phyloP scores from a whole-genome alignment of 53 echinoderm and acorn worm species.

The Patiria pectinifera region DNA sequence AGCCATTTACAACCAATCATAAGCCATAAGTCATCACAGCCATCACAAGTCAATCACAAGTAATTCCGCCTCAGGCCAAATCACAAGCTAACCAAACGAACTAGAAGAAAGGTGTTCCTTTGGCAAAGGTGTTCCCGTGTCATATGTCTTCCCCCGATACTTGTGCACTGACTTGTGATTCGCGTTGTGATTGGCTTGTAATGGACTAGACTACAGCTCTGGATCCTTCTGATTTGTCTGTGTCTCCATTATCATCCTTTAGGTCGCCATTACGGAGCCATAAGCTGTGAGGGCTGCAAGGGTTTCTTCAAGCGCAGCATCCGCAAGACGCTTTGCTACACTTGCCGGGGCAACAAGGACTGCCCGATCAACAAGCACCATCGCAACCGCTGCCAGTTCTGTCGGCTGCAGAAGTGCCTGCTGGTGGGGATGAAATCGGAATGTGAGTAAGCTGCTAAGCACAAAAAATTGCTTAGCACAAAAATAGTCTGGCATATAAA shows the following conservation, averaged over 20 bases:
- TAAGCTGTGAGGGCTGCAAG: constrained; percentile 99
- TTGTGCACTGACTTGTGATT: too few species aligned
- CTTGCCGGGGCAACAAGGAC: constrained; percentile 96
- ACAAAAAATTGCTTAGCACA: too few species aligned
- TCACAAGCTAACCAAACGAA: too few species aligned
- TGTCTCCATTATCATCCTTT: not conserved
- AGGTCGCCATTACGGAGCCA: constrained; percentile 99
- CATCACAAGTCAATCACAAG: too few species aligned
- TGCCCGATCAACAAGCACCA: constrained; percentile 99
- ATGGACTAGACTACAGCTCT: not conserved
- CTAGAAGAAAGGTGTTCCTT: too few species aligned
- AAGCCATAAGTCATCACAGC: too few species aligned
- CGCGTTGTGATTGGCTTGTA: not conserved
- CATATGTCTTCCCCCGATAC: too few species aligned
- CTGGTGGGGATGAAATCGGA: constrained; percentile 99
- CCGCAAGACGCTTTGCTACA: constrained; percentile 95
- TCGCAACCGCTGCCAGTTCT: constrained; percentile 98
- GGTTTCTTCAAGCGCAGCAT: constrained; percentile 99
- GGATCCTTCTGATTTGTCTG: not conserved
- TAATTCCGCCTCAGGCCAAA: too few species aligned
- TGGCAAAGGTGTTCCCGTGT: too few species aligned
- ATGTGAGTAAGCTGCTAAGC: constrained; percentile 80
- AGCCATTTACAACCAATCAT: too few species aligned
- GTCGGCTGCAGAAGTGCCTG: constrained; percentile 97
- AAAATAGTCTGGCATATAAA: too few species aligned